These are phyloP conservation scores for Heliconius eleuchia DNA, from an alignment of 1,140 invertebrate species.

Conservation along the genomic window DNA sequence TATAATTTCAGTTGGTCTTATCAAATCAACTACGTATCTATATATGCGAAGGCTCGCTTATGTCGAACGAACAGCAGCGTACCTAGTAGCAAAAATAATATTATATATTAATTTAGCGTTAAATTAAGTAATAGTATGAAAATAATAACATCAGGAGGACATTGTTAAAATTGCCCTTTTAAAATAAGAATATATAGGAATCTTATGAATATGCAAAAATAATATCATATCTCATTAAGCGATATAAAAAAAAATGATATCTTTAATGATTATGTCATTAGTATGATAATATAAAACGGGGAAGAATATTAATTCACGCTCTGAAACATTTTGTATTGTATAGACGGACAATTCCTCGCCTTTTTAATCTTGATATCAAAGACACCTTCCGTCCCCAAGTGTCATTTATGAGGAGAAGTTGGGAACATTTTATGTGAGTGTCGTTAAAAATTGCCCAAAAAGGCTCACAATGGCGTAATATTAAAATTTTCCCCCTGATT, in stretches of 20 bases:
- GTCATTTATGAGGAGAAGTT: slow-evolving; percentile 43
- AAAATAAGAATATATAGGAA: too few relatives aligned
- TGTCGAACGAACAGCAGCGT: too few relatives aligned
- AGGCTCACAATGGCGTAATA: slow-evolving; percentile 43
- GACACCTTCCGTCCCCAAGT: slow-evolving; percentile 32
- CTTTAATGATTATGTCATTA: background rate
- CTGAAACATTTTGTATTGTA: slow-evolving; percentile 10
- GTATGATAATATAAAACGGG: background rate
- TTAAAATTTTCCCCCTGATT: slow-evolving; percentile 54
- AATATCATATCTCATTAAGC: too few relatives aligned
- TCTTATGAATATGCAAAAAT: too few relatives aligned
- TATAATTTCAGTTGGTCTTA: too few relatives aligned
- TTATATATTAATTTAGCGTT: too few relatives aligned
- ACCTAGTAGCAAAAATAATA: too few relatives aligned
- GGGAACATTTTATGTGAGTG: slow-evolving; percentile 35
- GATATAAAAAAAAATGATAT: background rate
- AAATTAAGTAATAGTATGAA: too few relatives aligned
- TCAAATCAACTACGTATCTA: too few relatives aligned
- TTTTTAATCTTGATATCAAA: slow-evolving; percentile 50
- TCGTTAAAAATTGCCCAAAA: slow-evolving; percentile 28
- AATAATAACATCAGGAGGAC: too few relatives aligned
- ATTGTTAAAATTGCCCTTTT: too few relatives aligned
- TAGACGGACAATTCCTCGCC: slow-evolving; percentile 30
- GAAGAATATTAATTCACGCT: slow-evolving; percentile 8
- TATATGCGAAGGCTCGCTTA: too few relatives aligned